Conservation (phyloP, 2,797 vertebrate species). For the Acanthiza pusilla region DNA sequence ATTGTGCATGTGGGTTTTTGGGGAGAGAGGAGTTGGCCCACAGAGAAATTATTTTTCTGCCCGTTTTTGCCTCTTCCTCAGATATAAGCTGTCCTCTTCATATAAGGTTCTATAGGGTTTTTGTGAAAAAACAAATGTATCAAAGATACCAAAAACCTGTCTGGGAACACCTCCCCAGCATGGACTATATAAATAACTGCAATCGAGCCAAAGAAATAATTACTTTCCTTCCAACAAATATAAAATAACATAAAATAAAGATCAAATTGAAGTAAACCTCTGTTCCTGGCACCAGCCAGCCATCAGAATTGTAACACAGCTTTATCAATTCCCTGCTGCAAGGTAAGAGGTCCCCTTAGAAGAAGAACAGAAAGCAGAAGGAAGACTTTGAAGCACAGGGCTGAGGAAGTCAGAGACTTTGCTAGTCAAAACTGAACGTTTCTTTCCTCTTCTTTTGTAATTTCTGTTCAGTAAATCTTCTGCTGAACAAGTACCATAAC, state of each 20-base stretch:
- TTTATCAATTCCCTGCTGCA: neutral
- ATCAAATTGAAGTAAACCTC: neutral
- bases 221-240: neutral
- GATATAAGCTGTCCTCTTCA: neutral
- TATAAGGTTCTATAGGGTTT: neutral
- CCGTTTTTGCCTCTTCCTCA: neutral
- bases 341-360: neutral
- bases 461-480: too few relatives aligned
- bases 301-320: neutral
- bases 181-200: neutral
- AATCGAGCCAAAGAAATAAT: neutral
- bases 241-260: neutral
- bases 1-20: neutral
- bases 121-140: rapidly evolving
- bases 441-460: too few relatives aligned
- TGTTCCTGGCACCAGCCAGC: neutral
- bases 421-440: too few relatives aligned
- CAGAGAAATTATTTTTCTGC: neutral
- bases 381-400: too few relatives aligned
- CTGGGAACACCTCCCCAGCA: neutral
- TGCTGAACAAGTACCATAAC: too few relatives aligned
- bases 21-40: neutral
- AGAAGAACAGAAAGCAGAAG: neutral
- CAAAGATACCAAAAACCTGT: neutral
- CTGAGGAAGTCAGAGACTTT: too few relatives aligned